These are phyloP conservation scores for Halotydeus destructor DNA, from an alignment of 1,140 invertebrate genomes.

Conservation along the genomic window DNA sequence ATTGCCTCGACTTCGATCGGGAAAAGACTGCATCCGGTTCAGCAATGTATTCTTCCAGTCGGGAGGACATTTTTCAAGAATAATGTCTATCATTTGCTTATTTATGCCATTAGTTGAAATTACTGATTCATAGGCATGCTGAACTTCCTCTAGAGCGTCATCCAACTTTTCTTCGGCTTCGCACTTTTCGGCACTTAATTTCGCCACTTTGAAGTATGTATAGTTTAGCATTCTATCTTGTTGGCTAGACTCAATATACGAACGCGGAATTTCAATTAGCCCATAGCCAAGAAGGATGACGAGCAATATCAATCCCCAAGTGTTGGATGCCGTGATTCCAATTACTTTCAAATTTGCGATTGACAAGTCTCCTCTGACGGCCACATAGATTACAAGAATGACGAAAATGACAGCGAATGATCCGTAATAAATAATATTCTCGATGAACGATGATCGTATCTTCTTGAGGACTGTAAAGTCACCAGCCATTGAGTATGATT, in stretches of 20 bases:
- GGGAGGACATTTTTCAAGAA: constrained; percentile 43
- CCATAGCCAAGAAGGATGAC: constrained; percentile 89
- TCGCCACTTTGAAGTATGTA: constrained; percentile 91
- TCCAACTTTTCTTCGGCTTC: constrained; percentile 90
- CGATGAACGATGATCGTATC: constrained; percentile 77
- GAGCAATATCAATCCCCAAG: constrained; percentile 91
- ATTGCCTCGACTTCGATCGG: not conserved
- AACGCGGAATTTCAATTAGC: constrained; percentile 44
- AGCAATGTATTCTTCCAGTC: constrained; percentile 7
- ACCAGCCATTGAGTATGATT: constrained; percentile 92
- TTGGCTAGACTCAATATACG: constrained; percentile 21
- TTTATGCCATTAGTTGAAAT: constrained; percentile 32
- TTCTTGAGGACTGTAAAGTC: constrained; percentile 89
- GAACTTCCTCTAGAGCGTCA: constrained; percentile 66
- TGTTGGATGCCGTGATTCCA: constrained; percentile 95
- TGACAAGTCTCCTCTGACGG: constrained; percentile 61
- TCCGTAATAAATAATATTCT: constrained; percentile 96
- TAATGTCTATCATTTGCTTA: constrained; percentile 43
- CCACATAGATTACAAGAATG: constrained; percentile 82
- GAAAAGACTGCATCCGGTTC: not conserved
- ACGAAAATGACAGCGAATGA: constrained; percentile 89
- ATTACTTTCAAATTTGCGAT: constrained; percentile 85
- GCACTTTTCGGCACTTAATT: constrained; percentile 82
- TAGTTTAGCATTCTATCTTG: constrained; percentile 53
- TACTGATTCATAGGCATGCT: constrained; percentile 42